phyloP scores from a whole-genome alignment of 1,140 invertebrate species.

The Manduca sexta region DNA sequence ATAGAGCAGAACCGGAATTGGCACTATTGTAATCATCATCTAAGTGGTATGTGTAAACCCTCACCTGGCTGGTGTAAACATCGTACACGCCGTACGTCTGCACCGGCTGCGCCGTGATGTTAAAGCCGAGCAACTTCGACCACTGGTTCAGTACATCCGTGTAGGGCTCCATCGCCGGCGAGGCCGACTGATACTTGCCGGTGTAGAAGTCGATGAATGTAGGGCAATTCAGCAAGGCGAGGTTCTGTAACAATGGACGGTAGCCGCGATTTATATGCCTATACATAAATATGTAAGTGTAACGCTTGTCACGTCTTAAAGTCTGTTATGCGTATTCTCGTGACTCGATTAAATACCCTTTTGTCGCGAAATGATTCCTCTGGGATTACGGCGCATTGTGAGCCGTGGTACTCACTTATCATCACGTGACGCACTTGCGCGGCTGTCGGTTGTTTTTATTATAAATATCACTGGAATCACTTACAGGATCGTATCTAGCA shows the following conservation, averaged over 20 bases:
- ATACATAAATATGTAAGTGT: no score
- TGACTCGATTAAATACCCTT: neutral
- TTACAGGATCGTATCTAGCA: conserved; percentile 26
- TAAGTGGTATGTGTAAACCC: no score
- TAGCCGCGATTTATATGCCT: no score
- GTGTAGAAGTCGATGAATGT: conserved; percentile 2
- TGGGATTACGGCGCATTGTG: neutral
- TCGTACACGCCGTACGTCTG: conserved; percentile 8
- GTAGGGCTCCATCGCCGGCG: conserved; percentile 1
- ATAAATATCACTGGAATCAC: no score
- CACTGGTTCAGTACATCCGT: neutral
- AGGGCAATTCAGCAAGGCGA: conserved; percentile 13
- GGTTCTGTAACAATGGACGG: conserved; percentile 15
- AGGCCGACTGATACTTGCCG: neutral
- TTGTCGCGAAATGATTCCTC: neutral
- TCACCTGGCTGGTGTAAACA: conserved; percentile 15
- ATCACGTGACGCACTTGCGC: neutral
- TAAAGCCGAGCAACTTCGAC: neutral
- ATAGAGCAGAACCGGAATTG: no score
- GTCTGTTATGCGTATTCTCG: neutral
- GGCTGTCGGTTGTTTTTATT: no score
- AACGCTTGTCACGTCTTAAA: neutral
- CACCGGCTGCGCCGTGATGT: neutral
- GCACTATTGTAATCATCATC: neutral
- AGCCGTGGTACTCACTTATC: neutral